A percentile compares a stretch with the other conserved stretches of the same genome.
These are phyloP conservation scores for Muscidifurax raptorellus DNA, from an alignment of 1,140 invertebrate genomes.

Conservation along the genomic window DNA sequence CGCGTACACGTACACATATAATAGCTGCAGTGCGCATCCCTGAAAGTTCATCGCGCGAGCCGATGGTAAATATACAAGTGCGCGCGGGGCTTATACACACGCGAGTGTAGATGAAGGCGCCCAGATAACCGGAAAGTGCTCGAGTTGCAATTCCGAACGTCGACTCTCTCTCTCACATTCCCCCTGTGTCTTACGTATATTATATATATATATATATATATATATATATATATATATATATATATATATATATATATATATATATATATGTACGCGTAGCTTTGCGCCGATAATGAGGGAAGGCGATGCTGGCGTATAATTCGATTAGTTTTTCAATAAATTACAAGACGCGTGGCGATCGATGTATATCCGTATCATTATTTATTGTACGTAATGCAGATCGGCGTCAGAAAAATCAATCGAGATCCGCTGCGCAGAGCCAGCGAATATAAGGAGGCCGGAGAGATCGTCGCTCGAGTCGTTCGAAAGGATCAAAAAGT, in stretches of 20 bases:
- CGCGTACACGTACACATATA: not conserved
- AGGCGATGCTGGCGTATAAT: not conserved
- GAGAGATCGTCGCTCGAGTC: not conserved
- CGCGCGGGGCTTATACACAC: slow-evolving; percentile 1
- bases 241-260: too few species aligned
- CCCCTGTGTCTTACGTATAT: too few species aligned
- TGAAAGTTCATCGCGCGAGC: slow-evolving; percentile 43
- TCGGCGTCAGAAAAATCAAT: not conserved
- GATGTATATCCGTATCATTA: not conserved
- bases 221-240: too few species aligned
- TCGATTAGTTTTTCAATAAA: slow-evolving; percentile 38
- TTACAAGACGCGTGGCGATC: not conserved
- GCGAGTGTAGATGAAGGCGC: slow-evolving; percentile 40
- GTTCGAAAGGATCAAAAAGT: slow-evolving; percentile 63
- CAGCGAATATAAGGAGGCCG: not conserved
- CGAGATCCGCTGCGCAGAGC: not conserved
- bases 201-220: too few species aligned
- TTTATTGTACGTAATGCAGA: not conserved
- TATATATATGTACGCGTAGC: not conserved
- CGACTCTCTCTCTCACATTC: too few species aligned
- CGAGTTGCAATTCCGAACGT: slow-evolving; percentile 24
- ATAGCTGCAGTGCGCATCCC: slow-evolving; percentile 50
- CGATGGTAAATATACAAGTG: slow-evolving; percentile 44
- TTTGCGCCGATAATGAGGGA: slow-evolving; percentile 34
- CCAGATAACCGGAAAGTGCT: slow-evolving; percentile 36